Conservation (phyloP, 2,113 vertebrate species). For the Felis catus region F.catus_Fca126_mat1.0 CM031412.1:59107001-59107500, state of each 20-base stretch:
- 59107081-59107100: neutral
- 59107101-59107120: neutral
- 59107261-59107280: neutral
- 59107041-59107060: neutral
- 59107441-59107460: neutral
- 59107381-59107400: neutral
- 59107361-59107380: neutral
- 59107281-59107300: no score
- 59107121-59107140: neutral
- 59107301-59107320: neutral
- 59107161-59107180: neutral
- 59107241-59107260: neutral
- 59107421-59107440: neutral
- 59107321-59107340: neutral
- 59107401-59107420: neutral
- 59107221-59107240: neutral
- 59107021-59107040: neutral
- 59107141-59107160: neutral
- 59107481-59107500: neutral
- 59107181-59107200: neutral
- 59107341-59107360: neutral
- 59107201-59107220: neutral
- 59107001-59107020: neutral
- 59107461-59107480: neutral
- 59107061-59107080: neutral